phyloP scores from a whole-genome alignment of 2,113 vertebrate species.

The Eurypyga helias region DNA sequence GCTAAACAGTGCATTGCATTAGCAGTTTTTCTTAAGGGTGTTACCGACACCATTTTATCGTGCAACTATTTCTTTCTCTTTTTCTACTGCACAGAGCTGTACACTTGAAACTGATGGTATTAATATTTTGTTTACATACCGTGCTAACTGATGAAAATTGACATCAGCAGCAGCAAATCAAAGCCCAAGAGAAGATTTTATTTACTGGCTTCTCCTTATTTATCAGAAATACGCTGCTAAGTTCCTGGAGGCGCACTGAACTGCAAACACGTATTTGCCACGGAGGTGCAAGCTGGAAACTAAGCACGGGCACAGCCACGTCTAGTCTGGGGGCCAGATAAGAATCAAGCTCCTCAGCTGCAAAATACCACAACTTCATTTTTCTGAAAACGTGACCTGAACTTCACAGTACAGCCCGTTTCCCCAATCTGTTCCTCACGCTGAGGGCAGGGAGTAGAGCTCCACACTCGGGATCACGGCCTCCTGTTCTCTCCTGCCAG shows the following conservation, averaged over 20 bases:
- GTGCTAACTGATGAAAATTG: background rate
- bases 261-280: rapidly evolving
- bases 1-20: background rate
- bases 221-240: rapidly evolving
- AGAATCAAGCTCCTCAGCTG: background rate
- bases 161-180: background rate
- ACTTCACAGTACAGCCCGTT: background rate
- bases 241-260: background rate
- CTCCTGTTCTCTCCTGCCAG: background rate
- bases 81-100: background rate
- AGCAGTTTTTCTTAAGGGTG: background rate
- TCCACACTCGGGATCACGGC: background rate
- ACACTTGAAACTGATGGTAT: background rate
- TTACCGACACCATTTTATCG: background rate
- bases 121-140: background rate
- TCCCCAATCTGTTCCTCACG: background rate
- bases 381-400: background rate
- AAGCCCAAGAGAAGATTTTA: background rate
- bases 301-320: rapidly evolving
- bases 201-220: background rate
- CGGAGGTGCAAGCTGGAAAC: background rate
- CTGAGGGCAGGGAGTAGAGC: background rate
- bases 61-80: background rate
- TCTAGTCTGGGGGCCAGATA: background rate
- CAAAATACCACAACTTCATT: background rate